phyloP scores from a whole-genome alignment of 2,797 vertebrate species.

The Pagetopsis macropterus region DNA sequence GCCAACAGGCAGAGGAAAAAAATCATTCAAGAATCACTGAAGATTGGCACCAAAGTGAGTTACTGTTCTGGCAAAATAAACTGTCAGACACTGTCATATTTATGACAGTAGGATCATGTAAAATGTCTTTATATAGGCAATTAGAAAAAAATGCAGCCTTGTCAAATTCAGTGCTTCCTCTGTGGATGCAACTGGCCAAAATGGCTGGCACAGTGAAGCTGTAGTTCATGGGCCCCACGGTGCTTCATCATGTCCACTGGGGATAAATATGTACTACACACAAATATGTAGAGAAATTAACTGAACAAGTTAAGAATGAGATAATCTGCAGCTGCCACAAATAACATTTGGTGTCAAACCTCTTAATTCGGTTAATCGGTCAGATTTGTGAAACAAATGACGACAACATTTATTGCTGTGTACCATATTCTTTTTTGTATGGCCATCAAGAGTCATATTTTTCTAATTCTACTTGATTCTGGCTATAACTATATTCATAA shows the following conservation, averaged over 20 bases:
- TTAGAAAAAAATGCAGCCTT: conserved; percentile 33
- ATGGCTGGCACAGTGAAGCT: conserved; percentile 51
- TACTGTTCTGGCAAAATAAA: too few relatives aligned
- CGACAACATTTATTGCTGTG: not conserved
- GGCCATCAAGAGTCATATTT: not conserved
- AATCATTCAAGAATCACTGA: conserved; percentile 87
- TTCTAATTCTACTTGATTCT: not conserved
- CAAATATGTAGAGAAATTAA: conserved; percentile 24
- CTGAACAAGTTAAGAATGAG: not conserved
- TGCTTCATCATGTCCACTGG: conserved; percentile 32
- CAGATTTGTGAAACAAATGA: not conserved
- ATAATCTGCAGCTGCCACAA: not conserved
- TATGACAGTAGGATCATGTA: too few relatives aligned
- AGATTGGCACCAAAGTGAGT: conserved; percentile 86
- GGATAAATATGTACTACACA: conserved; percentile 61
- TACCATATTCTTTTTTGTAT: not conserved
- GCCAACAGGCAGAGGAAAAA: conserved; percentile 87
- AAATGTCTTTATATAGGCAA: too few relatives aligned
- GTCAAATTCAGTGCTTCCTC: conserved; percentile 63
- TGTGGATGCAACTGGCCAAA: conserved; percentile 55
- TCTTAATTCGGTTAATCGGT: not conserved
- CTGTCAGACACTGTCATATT: too few relatives aligned
- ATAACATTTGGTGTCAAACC: not conserved
- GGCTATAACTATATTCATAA: not conserved
- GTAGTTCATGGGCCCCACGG: conserved; percentile 54